These are phyloP conservation scores for Engystomops pustulosus DNA, from an alignment of 2,113 vertebrate species.

Conservation along the genomic window DNA sequence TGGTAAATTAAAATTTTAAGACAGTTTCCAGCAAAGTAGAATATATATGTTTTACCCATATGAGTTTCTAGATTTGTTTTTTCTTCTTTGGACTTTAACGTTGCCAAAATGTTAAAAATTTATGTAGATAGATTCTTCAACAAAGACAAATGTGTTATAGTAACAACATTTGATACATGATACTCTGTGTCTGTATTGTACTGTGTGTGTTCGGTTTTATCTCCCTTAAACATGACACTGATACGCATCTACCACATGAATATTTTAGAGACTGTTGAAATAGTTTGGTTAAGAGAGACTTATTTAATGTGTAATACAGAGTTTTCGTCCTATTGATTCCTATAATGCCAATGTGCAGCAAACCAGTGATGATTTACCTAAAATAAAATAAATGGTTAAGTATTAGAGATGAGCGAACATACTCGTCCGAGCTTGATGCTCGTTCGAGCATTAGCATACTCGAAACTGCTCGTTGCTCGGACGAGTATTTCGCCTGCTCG, in stretches of 20 bases:
- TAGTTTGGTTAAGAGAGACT: background rate
- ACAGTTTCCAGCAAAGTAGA: too few species aligned
- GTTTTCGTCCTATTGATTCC: background rate
- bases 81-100: background rate
- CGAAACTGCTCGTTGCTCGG: too few species aligned
- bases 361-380: background rate
- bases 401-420: too few species aligned
- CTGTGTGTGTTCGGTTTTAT: background rate
- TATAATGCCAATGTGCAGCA: background rate
- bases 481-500: too few species aligned
- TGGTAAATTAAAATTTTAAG: background rate
- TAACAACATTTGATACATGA: background rate
- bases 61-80: background rate
- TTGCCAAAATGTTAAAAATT: background rate
- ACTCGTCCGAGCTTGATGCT: too few species aligned
- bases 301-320: background rate
- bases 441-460: too few species aligned
- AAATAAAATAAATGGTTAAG: background rate
- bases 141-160: background rate
- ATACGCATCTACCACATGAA: background rate
- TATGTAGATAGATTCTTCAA: background rate
- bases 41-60: background rate
- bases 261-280: background rate
- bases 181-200: background rate
- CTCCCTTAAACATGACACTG: background rate